Evolutionary conservation across 2,113 vertebrate species (phyloP).

Genomic region (Muntiacus reevesi): DNA sequence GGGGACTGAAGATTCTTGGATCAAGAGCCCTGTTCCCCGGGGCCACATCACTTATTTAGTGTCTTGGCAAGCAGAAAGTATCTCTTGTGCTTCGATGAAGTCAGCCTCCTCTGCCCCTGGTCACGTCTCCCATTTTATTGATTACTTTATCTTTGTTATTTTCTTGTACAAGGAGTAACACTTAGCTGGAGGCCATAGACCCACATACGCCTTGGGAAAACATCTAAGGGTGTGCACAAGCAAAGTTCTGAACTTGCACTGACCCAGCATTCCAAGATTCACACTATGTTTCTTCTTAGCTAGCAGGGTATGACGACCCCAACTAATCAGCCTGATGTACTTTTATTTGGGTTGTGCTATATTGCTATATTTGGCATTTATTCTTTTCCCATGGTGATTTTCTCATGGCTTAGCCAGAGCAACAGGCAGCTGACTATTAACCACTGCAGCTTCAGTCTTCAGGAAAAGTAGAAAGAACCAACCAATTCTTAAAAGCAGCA

Average conservation of each 20-base stretch:
- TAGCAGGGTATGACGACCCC: not conserved
- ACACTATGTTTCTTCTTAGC: not conserved
- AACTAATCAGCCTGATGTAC: not conserved
- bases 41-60: not conserved
- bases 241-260: not conserved
- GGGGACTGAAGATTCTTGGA: not conserved
- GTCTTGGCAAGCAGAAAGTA: not conserved
- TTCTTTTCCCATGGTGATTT: not conserved
- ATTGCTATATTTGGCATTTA: not conserved
- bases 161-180: not conserved
- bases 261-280: not conserved
- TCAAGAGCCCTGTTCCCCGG: accelerated
- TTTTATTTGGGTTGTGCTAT: not conserved
- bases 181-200: not conserved
- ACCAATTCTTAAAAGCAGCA: not conserved
- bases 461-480: not conserved
- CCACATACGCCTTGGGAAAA: not conserved
- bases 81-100: not conserved
- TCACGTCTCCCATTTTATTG: not conserved
- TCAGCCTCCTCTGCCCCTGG: not conserved
- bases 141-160: not conserved
- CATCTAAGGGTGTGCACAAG: not conserved
- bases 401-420: not conserved
- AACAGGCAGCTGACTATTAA: not conserved
- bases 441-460: not conserved